Base-by-base conservation (phyloP, 1,140 invertebrate genomes). In the Teleogryllus occipitalis region DNA sequence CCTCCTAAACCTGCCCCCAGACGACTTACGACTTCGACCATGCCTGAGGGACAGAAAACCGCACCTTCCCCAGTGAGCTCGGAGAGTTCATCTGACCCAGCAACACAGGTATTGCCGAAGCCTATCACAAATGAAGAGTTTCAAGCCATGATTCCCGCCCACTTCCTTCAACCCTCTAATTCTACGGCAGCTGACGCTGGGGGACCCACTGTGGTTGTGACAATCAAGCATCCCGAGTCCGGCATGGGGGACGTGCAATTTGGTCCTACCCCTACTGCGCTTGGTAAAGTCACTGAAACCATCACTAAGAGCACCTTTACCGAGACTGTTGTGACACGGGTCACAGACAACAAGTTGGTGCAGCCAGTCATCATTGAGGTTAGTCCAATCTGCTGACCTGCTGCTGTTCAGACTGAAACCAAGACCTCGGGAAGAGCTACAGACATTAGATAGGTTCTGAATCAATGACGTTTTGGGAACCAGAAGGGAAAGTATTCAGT, bases 231-330 rank as follows among this genome's bases (percentile, higher is more conserved):
- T 84, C 89, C 89, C 73, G 89, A 91, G 80, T 88, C 91, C 83
- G 85, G 90, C 84, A 87, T 89, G 84, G 83, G 86, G 81, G 87
- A 87, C 82, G 88, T 91, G 83, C 90, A 90, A 83, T 92, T 96
- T 83, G 95, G 94, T 81, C 94, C 95, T 82, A 89, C 94, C 77
- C 94, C 95, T 77, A 94, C 92, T 79, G 90, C 92, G 80, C 89
- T 95, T 83, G 96, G 95, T 85, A 91, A 91, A 88, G 92, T 95
- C 88, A 96, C 95, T 82, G 96, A 97, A 89, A 95, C 93, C 85
- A 95, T 97, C 89, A 96, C 95, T 85, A 96, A 96, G 90, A 96
- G 95, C 84, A 97, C 95, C 79, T 93, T 96, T 87, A 97, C 95
- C 82, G 96, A 97, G 89, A 97, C 95, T 75, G 95, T 95, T 82